Evolutionary conservation across 2,113 vertebrate genomes (phyloP).

Genomic region (Urocolius indicus): DNA sequence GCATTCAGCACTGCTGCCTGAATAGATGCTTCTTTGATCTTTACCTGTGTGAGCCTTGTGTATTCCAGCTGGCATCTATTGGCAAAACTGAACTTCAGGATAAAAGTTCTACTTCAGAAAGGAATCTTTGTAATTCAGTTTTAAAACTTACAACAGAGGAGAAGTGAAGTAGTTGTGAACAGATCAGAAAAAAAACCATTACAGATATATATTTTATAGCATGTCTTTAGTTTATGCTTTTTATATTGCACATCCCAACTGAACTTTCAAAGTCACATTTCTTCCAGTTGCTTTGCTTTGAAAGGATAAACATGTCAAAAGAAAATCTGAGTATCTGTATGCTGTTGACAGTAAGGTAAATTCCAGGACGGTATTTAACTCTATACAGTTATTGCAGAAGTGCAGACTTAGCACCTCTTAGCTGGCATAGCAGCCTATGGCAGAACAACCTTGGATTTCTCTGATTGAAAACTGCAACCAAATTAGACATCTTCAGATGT

Average conservation of each 20-base stretch:
- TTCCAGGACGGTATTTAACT: neutral
- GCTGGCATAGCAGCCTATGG: neutral
- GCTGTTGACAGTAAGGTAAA: neutral
- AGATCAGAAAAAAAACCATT: neutral
- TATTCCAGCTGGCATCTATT: neutral
- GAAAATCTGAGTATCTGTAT: neutral
- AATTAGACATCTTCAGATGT: neutral
- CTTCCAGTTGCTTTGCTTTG: neutral
- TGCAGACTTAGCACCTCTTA: neutral
- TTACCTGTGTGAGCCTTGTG: neutral
- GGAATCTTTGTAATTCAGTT: neutral
- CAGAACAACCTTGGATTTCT: neutral
- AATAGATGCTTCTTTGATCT: neutral
- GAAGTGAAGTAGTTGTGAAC: neutral
- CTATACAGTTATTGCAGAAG: neutral
- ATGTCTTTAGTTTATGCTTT: neutral
- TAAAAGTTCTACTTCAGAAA: neutral
- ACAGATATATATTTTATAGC: neutral
- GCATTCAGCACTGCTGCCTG: neutral
- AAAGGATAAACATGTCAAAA: neutral
- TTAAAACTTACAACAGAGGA: neutral
- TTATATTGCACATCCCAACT: neutral
- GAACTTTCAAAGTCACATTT: neutral
- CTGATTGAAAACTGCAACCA: neutral
- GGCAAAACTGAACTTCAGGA: neutral